These are phyloP conservation scores for Lutraria rhynchaena DNA, from an alignment of 1,140 invertebrate genomes.

Conservation along the genomic window DNA sequence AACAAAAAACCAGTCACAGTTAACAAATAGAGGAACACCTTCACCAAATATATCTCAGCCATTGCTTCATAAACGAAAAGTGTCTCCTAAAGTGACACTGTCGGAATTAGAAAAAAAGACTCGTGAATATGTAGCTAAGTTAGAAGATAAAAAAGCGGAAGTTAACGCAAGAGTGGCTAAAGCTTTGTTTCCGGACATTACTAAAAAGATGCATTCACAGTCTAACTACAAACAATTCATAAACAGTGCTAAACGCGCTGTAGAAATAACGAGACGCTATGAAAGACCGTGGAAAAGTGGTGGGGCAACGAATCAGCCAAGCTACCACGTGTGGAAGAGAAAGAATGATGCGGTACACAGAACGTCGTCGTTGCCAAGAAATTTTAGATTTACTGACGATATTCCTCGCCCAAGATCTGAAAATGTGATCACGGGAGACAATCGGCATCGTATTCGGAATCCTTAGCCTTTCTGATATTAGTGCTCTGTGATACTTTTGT, in stretches of 20 bases:
- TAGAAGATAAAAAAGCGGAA: conserved; percentile 23
- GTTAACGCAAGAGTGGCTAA: neutral
- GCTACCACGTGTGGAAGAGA: neutral
- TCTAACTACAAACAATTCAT: conserved; percentile 49
- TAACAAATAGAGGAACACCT: neutral
- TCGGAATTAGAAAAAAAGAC: conserved; percentile 48
- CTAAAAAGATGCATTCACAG: conserved; percentile 19
- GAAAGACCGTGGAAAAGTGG: conserved; percentile 47
- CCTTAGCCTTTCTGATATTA: too few species aligned
- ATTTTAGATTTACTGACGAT: conserved; percentile 48
- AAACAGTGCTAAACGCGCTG: conserved; percentile 44
- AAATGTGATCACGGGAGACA: too few species aligned
- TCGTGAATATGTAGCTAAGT: conserved; percentile 35
- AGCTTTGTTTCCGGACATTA: conserved; percentile 38
- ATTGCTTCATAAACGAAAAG: conserved; percentile 35
- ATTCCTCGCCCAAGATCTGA: too few species aligned
- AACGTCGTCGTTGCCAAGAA: conserved; percentile 42
- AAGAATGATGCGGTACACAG: conserved; percentile 12
- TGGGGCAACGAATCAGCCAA: neutral
- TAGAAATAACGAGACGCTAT: conserved; percentile 50
- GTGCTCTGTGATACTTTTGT: too few species aligned
- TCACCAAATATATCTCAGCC: conserved; percentile 12
- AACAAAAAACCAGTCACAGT: neutral
- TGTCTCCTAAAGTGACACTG: neutral
- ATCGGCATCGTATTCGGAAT: too few species aligned